Evolutionary conservation across 2,797 vertebrate genomes (phyloP).

Genomic region (Dallia pectoralis): DNA sequence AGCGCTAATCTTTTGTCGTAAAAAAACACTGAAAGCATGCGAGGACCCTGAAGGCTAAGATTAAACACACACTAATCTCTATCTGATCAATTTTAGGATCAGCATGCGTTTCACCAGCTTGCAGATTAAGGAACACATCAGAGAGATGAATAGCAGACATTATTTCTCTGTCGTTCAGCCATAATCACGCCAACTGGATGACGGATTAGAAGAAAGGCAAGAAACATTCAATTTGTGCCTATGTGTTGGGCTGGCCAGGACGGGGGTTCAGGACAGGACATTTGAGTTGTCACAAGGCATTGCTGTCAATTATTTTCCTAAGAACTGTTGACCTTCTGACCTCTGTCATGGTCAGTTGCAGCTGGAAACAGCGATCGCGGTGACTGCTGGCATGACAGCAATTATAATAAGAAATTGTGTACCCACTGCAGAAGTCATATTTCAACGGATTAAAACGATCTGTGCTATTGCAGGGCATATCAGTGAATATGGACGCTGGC

Average conservation of each 20-base stretch:
- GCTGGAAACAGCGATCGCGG: background rate
- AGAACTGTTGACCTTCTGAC: slow-evolving; percentile 34
- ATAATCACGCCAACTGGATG: slow-evolving; percentile 62
- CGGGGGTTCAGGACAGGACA: slow-evolving; percentile 50
- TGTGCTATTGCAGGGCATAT: background rate
- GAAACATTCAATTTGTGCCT: slow-evolving; percentile 56
- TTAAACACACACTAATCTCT: slow-evolving; percentile 35
- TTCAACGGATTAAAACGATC: background rate
- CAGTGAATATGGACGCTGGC: background rate
- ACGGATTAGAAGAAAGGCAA: slow-evolving; percentile 51
- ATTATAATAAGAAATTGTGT: background rate
- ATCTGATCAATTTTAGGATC: slow-evolving; percentile 46
- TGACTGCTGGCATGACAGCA: background rate
- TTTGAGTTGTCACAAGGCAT: slow-evolving; percentile 48
- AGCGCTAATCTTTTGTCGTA: background rate
- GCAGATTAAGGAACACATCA: slow-evolving; percentile 52
- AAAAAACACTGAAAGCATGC: slow-evolving; percentile 13
- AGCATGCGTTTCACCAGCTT: slow-evolving; percentile 38
- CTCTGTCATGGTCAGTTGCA: slow-evolving; percentile 49
- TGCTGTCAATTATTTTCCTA: slow-evolving; percentile 46
- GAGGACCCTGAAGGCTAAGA: slow-evolving; percentile 22
- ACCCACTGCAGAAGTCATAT: background rate
- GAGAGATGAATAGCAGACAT: slow-evolving; percentile 60
- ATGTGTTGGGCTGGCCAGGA: slow-evolving; percentile 39
- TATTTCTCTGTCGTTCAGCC: slow-evolving; percentile 51